phyloP scores from a whole-genome alignment of 2,113 vertebrate species.

The Heterotilapia buettikoferi region DNA sequence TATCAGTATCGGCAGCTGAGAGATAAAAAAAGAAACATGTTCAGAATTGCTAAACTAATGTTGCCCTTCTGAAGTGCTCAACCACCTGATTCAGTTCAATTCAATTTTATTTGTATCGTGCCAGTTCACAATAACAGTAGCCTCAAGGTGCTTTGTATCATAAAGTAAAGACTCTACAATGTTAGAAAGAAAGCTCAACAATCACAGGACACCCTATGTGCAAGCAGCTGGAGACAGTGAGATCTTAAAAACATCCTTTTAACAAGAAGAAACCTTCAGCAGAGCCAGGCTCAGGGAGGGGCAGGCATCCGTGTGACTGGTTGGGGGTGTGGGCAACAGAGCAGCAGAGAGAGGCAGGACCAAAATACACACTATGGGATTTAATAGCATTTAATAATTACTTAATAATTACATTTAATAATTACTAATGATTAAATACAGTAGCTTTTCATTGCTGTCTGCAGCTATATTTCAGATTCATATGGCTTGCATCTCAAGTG shows the following conservation, averaged over 20 bases:
- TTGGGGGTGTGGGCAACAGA: neutral
- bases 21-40: neutral
- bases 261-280: neutral
- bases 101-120: neutral
- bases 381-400: rapidly evolving
- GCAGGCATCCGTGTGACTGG: neutral
- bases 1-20: neutral
- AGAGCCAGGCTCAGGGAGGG: rapidly evolving
- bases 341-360: neutral
- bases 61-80: neutral
- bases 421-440: neutral
- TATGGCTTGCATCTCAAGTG: neutral
- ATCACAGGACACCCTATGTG: neutral
- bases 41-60: neutral
- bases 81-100: neutral
- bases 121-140: neutral
- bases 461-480: neutral
- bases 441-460: neutral
- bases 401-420: rapidly evolving
- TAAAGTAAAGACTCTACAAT: neutral
- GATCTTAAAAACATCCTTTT: neutral
- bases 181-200: neutral
- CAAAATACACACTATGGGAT: neutral
- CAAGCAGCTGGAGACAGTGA: neutral
- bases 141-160: neutral